These are phyloP conservation scores for Theocolax elegans DNA, from an alignment of 1,140 invertebrate species.

Conservation along the genomic window DNA sequence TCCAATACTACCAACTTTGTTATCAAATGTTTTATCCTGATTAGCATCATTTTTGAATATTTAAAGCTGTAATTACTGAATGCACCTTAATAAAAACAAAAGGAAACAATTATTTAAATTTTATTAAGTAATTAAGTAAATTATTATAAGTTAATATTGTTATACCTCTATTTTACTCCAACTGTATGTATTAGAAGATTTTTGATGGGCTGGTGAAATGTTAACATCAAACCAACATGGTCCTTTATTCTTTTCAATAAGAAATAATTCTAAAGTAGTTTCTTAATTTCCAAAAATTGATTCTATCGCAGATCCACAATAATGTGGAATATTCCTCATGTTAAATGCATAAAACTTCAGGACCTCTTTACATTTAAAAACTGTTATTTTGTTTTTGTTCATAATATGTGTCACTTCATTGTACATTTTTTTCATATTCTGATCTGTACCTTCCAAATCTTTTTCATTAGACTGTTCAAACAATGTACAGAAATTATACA, in stretches of 20 bases:
- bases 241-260: conserved; percentile 92
- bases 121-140: conserved; percentile 18
- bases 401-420: too few relatives aligned
- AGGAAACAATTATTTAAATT: conserved; percentile 1
- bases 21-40: conserved; percentile 79
- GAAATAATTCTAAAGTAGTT: conserved; percentile 86
- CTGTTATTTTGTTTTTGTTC: too few relatives aligned
- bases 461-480: too few relatives aligned
- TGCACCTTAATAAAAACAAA: conserved; percentile 58
- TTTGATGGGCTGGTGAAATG: conserved; percentile 70
- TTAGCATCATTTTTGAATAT: conserved; percentile 84
- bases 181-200: conserved; percentile 70
- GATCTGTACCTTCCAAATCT: too few relatives aligned
- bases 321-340: conserved; percentile 78
- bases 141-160: too few relatives aligned
- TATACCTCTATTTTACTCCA: conserved; percentile 92
- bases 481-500: too few relatives aligned
- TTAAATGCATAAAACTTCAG: conserved; percentile 91
- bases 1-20: conserved; percentile 88
- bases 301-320: conserved; percentile 54
- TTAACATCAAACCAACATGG: conserved; percentile 93
- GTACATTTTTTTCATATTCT: too few relatives aligned
- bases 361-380: conserved; percentile 80
- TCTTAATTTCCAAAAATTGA: conserved; percentile 90
- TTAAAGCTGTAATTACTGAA: conserved; percentile 79